These are phyloP conservation scores for Spodoptera littoralis DNA, from an alignment of 2,888 invertebrate species.

Conservation along the genomic window DNA sequence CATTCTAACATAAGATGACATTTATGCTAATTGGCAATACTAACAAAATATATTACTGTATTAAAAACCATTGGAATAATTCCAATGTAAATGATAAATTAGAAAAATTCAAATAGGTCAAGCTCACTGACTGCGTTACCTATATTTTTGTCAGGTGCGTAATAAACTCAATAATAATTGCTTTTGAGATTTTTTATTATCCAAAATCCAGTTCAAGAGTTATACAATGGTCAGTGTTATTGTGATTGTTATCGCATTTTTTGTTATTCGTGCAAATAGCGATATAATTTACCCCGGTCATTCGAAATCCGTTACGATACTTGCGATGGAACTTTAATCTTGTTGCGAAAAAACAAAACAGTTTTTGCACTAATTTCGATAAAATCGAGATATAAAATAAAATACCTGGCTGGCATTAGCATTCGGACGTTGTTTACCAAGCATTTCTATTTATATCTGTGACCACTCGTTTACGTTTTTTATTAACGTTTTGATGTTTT, in stretches of 20 bases:
- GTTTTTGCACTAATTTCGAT: conserved; percentile 17
- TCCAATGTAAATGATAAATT: too few species aligned
- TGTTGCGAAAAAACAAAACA: conserved; percentile 15
- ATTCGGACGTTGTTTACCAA: conserved; percentile 53
- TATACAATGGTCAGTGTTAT: conserved; percentile 16
- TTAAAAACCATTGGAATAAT: too few species aligned
- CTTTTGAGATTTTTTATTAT: background rate
- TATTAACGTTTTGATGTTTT: conserved; percentile 55
- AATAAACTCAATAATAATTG: too few species aligned
- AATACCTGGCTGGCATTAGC: conserved; percentile 20
- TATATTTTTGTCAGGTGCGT: too few species aligned
- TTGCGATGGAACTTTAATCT: conserved; percentile 31
- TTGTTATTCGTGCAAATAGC: conserved; percentile 30
- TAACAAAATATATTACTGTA: too few species aligned
- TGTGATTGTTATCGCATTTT: conserved; percentile 21
- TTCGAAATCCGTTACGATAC: conserved; percentile 42
- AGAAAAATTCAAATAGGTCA: too few species aligned
- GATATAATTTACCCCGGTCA: conserved; percentile 25
- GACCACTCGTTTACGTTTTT: conserved; percentile 67
- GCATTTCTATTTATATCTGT: conserved; percentile 69
- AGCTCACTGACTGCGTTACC: too few species aligned
- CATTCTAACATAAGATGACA: too few species aligned
- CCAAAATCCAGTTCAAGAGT: conserved; percentile 1
- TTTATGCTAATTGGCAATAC: too few species aligned
- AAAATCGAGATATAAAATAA: conserved; percentile 19